phyloP scores from a whole-genome alignment of 2,888 invertebrate genomes.

The Dicranocentrus wangi region DNA sequence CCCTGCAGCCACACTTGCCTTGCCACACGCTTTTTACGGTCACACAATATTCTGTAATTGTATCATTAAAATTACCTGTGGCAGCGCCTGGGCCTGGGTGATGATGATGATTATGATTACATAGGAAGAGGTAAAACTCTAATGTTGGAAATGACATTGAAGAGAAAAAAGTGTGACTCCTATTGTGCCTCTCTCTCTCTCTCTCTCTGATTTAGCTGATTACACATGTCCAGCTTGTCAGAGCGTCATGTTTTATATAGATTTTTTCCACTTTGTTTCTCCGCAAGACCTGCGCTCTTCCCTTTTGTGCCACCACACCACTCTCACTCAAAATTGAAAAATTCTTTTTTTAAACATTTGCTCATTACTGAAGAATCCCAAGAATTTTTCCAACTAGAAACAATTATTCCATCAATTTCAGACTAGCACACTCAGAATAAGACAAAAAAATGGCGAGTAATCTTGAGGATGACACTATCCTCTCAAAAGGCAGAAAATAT shows the following conservation, averaged over 20 bases:
- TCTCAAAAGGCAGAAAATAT: neutral
- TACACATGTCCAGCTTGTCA: conserved; percentile 8
- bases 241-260: neutral
- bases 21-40: too few relatives aligned
- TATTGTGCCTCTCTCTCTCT: neutral
- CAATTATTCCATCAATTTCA: too few relatives aligned
- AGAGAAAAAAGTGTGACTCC: neutral
- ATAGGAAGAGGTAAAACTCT: neutral
- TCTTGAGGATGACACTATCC: conserved; percentile 29
- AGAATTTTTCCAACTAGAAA: conserved; percentile 4
- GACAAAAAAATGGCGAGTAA: neutral
- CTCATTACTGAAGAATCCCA: conserved; percentile 11
- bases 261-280: too few relatives aligned
- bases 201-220: neutral
- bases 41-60: too few relatives aligned
- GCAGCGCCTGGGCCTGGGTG: too few relatives aligned
- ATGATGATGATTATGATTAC: neutral
- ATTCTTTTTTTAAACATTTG: neutral
- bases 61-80: too few relatives aligned
- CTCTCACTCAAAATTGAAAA: neutral
- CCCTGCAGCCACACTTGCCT: too few relatives aligned
- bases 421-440: neutral
- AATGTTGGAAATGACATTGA: conserved; percentile 7
- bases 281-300: too few relatives aligned
- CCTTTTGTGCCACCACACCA: too few relatives aligned